These are phyloP conservation scores for Callopanchax toddi DNA, from an alignment of 2,113 vertebrate species.

Conservation along the genomic window DNA sequence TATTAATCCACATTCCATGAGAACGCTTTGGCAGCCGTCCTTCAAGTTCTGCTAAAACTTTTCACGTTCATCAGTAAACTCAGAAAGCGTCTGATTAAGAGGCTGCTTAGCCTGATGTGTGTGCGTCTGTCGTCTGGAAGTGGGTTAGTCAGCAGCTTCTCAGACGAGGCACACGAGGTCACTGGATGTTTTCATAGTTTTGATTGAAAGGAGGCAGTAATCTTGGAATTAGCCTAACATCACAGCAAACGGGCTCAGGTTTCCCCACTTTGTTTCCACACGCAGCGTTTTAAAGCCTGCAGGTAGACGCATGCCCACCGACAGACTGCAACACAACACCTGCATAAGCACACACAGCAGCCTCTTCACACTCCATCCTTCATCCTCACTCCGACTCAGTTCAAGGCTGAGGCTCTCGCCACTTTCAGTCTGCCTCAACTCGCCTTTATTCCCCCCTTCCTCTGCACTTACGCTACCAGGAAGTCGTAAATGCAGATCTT, in stretches of 20 bases:
- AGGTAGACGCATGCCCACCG: slow-evolving; percentile 57
- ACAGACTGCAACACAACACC: slow-evolving; percentile 45
- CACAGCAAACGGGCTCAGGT: slow-evolving; percentile 46
- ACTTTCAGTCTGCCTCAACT: slow-evolving; percentile 26
- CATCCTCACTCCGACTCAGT: slow-evolving; percentile 39
- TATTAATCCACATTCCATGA: background rate
- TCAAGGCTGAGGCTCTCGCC: slow-evolving; percentile 23
- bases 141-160: slow-evolving; percentile 37
- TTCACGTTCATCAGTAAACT: slow-evolving; percentile 16
- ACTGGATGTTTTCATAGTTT: slow-evolving; percentile 19
- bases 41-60: slow-evolving; percentile 31
- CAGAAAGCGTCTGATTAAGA: slow-evolving; percentile 42
- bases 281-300: slow-evolving; percentile 25
- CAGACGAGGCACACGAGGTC: slow-evolving; percentile 20
- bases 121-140: slow-evolving; percentile 42
- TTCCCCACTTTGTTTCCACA: slow-evolving; percentile 37
- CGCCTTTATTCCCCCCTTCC: background rate
- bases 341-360: slow-evolving; percentile 31
- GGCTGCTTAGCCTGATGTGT: slow-evolving; percentile 29
- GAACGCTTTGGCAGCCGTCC: slow-evolving; percentile 19
- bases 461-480: slow-evolving; percentile 32
- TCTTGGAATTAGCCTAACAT: slow-evolving; percentile 62
- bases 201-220: slow-evolving; percentile 66
- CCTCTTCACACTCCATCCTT: slow-evolving; percentile 47
- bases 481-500: slow-evolving; percentile 60